Evolutionary conservation across 2,113 vertebrate species (phyloP).

Genomic region (Aldabrachelys gigantea): DNA sequence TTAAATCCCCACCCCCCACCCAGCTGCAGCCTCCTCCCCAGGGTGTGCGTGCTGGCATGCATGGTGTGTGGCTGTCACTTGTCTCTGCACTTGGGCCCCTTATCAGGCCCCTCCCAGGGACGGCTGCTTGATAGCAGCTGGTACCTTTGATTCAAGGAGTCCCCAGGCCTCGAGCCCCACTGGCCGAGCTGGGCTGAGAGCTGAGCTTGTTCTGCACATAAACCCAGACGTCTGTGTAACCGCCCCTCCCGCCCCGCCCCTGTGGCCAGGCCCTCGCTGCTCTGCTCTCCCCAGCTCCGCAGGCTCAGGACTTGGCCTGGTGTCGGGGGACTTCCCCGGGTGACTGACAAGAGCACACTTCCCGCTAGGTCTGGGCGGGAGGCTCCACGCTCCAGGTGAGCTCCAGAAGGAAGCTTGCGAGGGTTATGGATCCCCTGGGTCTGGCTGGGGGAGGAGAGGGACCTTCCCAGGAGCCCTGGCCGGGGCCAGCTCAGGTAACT

Average conservation of each 20-base stretch:
- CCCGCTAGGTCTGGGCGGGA: no score
- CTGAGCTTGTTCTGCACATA: neutral
- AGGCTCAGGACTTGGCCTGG: neutral
- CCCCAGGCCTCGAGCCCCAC: neutral
- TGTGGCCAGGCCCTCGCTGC: neutral
- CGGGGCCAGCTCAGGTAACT: neutral
- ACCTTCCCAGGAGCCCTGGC: neutral
- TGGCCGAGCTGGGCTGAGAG: neutral
- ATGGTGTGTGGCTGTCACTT: neutral
- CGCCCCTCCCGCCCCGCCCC: no score
- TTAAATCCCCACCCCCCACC: neutral
- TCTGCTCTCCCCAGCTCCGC: neutral
- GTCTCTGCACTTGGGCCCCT: neutral
- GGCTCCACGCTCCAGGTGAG: no score
- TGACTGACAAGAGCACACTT: neutral
- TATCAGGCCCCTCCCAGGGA: neutral
- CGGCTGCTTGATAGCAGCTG: neutral
- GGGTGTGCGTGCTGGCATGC: fast-evolving
- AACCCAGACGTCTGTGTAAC: fast-evolving
- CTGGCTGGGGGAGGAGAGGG: neutral
- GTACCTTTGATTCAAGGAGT: neutral
- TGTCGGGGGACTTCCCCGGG: neutral
- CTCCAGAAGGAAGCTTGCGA: no score
- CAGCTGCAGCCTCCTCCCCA: neutral
- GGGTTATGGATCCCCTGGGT: neutral